Conservation (phyloP, 37 sponge, comb jelly and placozoan species). For the Halichondria panicea region DNA sequence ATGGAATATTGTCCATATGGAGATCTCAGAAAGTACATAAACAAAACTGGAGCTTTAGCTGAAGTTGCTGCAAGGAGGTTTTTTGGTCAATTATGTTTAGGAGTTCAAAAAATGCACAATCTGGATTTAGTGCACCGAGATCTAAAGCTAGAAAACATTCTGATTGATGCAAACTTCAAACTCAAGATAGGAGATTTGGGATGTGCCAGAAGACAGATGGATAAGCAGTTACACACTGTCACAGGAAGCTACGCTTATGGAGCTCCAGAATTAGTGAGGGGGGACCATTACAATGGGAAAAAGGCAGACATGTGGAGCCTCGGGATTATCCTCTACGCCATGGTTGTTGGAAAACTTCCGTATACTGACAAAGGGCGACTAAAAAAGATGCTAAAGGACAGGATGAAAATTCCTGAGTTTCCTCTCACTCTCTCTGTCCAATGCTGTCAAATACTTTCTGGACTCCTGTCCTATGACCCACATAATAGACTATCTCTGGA, state of each 20-base stretch:
- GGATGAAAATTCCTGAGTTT: conserved; percentile 36
- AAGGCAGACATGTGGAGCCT: conserved; percentile 69
- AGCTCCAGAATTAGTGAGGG: conserved; percentile 62
- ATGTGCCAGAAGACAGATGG: conserved; percentile 63
- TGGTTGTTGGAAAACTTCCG: conserved; percentile 54
- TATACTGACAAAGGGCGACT: conserved; percentile 51
- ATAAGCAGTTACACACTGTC: conserved; percentile 42
- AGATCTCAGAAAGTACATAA: conserved; percentile 59
- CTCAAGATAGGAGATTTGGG: conserved; percentile 63
- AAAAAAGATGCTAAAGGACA: conserved; percentile 41
- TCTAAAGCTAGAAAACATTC: conserved; percentile 63
- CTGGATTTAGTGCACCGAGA: conserved; percentile 57
- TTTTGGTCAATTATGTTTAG: conserved; percentile 47
- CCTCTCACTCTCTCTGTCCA: conserved; percentile 13
- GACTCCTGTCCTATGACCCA: conserved; percentile 44
- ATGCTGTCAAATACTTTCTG: conserved; percentile 28
- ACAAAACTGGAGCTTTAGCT: conserved; percentile 31
- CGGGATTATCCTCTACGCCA: conserved; percentile 60
- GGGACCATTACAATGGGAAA: conserved; percentile 56
- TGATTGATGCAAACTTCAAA: conserved; percentile 40
- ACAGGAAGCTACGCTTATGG: conserved; percentile 76
- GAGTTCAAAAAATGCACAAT: conserved; percentile 42
- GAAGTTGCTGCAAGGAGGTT: conserved; percentile 52
- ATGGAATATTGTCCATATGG: conserved; percentile 59
- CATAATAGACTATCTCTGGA: conserved; percentile 14